Evolutionary conservation across 1,140 invertebrate species (phyloP).

Genomic region (Cydia amplana): DNA sequence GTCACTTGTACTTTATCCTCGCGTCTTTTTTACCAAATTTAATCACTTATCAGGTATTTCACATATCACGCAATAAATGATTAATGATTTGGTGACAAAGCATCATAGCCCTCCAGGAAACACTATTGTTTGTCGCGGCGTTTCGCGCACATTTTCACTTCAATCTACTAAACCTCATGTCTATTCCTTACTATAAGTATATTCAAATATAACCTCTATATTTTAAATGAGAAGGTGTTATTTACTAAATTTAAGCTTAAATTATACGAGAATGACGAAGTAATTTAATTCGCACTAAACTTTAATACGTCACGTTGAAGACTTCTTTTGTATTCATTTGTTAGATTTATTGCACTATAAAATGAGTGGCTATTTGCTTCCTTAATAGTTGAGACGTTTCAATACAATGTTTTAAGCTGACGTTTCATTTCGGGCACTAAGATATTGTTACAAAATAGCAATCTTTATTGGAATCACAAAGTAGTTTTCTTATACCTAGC

Average conservation of each 20-base stretch:
- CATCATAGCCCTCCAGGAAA: neutral
- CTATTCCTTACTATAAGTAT: neutral
- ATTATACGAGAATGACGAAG: neutral
- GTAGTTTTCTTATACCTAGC: neutral
- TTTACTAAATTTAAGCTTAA: neutral
- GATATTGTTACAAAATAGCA: neutral
- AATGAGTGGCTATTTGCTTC: constrained; percentile 1
- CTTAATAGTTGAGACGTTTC: constrained; percentile 11
- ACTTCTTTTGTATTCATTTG: constrained; percentile 30
- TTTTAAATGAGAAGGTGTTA: neutral
- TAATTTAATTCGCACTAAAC: constrained; percentile 7
- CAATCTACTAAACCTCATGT: neutral
- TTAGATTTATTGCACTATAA: constrained; percentile 26
- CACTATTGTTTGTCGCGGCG: constrained; percentile 8
- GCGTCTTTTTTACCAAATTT: no score
- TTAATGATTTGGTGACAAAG: no score
- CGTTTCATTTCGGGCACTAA: neutral
- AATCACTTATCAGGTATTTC: no score
- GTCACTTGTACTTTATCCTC: no score
- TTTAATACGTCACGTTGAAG: constrained; percentile 12
- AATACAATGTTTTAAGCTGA: constrained; percentile 8
- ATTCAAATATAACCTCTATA: neutral
- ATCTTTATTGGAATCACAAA: neutral
- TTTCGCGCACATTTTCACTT: constrained; percentile 10
- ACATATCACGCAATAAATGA: no score